phyloP scores from a whole-genome alignment of 2,888 invertebrate species.

The Thecocarcelia acutangulata region DNA sequence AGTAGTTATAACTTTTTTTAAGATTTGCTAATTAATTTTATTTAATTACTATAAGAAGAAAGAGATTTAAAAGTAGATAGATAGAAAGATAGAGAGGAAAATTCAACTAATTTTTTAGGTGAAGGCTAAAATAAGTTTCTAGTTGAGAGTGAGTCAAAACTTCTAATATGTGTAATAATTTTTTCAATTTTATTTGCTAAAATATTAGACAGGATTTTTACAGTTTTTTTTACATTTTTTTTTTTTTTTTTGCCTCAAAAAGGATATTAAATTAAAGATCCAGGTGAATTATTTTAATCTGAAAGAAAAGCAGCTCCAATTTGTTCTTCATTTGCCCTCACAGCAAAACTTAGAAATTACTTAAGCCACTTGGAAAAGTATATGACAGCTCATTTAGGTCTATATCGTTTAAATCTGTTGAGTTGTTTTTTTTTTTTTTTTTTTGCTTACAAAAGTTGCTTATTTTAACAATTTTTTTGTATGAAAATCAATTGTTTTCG shows the following conservation, averaged over 20 bases:
- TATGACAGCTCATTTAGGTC: too few species aligned
- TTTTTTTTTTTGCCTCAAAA: not conserved
- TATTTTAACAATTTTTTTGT: too few species aligned
- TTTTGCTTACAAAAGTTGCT: too few species aligned
- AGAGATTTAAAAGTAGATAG: not conserved
- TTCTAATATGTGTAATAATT: not conserved
- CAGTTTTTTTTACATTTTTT: not conserved
- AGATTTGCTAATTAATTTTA: conserved; percentile 16
- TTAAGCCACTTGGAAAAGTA: too few species aligned
- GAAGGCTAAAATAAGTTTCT: conserved; percentile 25
- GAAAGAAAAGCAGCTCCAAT: not conserved
- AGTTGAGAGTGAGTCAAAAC: conserved; percentile 15
- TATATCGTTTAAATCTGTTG: too few species aligned
- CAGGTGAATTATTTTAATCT: not conserved
- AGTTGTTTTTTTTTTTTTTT: too few species aligned
- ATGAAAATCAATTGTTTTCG: too few species aligned
- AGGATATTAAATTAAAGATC: not conserved
- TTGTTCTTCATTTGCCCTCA: not conserved
- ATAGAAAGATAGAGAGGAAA: conserved; percentile 8
- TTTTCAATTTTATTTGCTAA: conserved; percentile 30
- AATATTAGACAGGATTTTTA: conserved; percentile 27
- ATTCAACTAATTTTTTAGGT: conserved; percentile 51
- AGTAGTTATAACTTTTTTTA: conserved; percentile 25
- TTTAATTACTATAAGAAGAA: conserved; percentile 23
- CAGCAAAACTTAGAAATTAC: too few species aligned